Base-by-base conservation (phyloP, 1,140 invertebrate genomes). In the Neuroterus valhalla region DNA sequence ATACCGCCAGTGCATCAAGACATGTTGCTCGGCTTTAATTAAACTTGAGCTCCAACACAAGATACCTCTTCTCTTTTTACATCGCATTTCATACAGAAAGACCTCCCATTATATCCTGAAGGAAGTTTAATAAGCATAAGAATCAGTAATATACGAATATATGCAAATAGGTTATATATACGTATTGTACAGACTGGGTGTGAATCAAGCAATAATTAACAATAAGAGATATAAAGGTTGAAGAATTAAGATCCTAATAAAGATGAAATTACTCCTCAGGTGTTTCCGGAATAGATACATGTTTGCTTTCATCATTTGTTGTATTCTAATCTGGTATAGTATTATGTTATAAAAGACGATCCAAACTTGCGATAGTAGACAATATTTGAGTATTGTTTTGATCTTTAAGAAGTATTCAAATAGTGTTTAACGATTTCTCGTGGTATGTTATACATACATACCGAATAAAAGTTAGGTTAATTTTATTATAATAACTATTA, bases 41-140 rank as follows among this genome's bases (percentile, higher is more conserved):
- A 62, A 62, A 38, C 55, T n/a, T 23, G 52, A 62, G 55, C 31
- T 62, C 21, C 2, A 26, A 26, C 23, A 15, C 15, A 55, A 14
- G 21, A 14, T 3, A 12, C 46, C 17, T 48, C 46, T 48, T 48
- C n/a, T 48, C 15, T 48, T 48, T 48, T 48, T 55, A 55, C 21
- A 62, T 62, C 21, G 14, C 55, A 62, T 62, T 62, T 31, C 23
- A 62, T 31, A 23, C 26, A 62, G n/a, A 31, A 62, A 62, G 55
- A 62, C 26, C 52, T 55, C 52, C 55, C n/a, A 62, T 62, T 62
- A 62, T 23, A 23, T 12, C 15, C 26, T 62, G 55, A 38, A 23
- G 55, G 55, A 62, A 62, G 55, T 62, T 62, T 62, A 62, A 62
- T 62, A 38, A 52, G 21, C 12, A 26, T 14, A 26, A 14, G 55